These are phyloP conservation scores for Andricus quercusramuli DNA, from an alignment of 2,888 invertebrate genomes.

Conservation along the genomic window DNA sequence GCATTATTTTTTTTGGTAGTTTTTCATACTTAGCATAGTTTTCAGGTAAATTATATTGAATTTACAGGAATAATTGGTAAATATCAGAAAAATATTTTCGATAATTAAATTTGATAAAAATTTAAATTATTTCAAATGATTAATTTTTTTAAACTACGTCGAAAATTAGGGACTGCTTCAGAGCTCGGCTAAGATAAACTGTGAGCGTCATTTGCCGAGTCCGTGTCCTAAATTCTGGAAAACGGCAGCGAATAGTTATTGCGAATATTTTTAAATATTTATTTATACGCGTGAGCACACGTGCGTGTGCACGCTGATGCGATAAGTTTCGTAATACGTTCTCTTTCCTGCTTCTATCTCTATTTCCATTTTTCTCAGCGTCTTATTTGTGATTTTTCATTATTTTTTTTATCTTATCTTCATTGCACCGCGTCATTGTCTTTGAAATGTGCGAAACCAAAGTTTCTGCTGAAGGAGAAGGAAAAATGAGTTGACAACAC, in stretches of 20 bases:
- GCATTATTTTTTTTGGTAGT: too few species aligned
- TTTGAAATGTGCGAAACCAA: slow-evolving; percentile 37
- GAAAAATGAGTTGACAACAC: too few species aligned
- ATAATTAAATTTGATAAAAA: too few species aligned
- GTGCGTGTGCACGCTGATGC: slow-evolving; percentile 30
- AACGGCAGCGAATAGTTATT: slow-evolving; percentile 3
- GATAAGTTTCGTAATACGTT: slow-evolving; percentile 43
- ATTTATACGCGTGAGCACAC: slow-evolving; percentile 30
- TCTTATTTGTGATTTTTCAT: slow-evolving; percentile 15
- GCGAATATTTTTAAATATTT: slow-evolving; percentile 32
- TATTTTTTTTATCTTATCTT: slow-evolving; percentile 49
- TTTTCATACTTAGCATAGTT: too few species aligned
- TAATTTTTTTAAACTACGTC: background rate
- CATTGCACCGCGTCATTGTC: slow-evolving; percentile 49
- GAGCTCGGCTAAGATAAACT: background rate
- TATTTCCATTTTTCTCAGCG: slow-evolving; percentile 11
- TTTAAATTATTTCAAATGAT: background rate
- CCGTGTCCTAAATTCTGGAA: background rate
- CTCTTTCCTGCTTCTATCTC: slow-evolving; percentile 38
- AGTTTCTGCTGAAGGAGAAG: background rate
- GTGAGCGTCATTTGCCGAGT: background rate
- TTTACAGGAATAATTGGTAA: too few species aligned
- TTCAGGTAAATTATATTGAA: too few species aligned
- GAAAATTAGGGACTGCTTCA: background rate
- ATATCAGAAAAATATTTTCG: too few species aligned